phyloP scores from a whole-genome alignment of 2,797 vertebrate genomes.

The Rhodeus uyekii region DNA sequence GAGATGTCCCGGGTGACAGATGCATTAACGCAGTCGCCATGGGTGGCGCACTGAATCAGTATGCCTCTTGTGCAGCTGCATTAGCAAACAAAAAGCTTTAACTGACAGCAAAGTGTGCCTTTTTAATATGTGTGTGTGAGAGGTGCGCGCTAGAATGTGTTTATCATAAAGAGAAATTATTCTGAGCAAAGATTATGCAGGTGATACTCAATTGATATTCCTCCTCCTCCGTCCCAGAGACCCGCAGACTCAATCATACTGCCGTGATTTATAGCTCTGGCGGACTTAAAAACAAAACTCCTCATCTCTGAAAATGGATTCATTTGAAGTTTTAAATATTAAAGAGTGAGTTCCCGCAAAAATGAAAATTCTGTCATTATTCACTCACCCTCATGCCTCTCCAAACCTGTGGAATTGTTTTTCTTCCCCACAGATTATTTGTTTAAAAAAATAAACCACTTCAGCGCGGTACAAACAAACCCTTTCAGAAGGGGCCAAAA shows the following conservation, averaged over 20 bases:
- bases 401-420: background rate
- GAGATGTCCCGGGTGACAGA: constrained; percentile 49
- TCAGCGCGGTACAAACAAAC: background rate
- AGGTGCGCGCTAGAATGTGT: constrained; percentile 36
- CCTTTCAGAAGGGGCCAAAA: background rate
- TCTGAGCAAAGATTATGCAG: constrained; percentile 50
- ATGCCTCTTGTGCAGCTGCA: constrained; percentile 30
- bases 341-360: background rate
- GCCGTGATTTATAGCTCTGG: constrained; percentile 30
- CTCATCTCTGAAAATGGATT: constrained; percentile 11
- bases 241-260: constrained; percentile 48
- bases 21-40: constrained; percentile 44
- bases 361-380: background rate
- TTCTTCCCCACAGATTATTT: background rate
- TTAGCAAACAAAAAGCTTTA: constrained; percentile 53
- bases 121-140: constrained; percentile 27
- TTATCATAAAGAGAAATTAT: constrained; percentile 55
- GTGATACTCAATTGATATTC: constrained; percentile 56
- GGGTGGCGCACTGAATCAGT: constrained; percentile 48
- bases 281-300: background rate
- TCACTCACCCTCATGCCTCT: background rate
- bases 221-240: constrained; percentile 42
- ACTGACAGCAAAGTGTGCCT: constrained; percentile 17
- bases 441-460: background rate
- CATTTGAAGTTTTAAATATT: background rate